phyloP scores from a whole-genome alignment of 2,113 vertebrate species.

The Ageneiosus marmoratus region DNA sequence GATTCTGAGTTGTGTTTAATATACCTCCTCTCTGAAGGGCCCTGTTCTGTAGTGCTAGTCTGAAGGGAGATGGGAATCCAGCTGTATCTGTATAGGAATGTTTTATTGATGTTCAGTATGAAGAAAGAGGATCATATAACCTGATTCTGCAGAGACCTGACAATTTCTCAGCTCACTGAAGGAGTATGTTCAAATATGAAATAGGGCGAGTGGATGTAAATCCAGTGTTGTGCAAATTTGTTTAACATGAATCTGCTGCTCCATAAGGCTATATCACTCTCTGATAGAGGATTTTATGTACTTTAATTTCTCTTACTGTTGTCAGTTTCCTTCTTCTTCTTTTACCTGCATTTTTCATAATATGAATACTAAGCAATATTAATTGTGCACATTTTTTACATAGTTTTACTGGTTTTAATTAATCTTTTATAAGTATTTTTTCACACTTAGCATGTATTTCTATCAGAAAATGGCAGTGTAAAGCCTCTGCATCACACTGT shows the following conservation, averaged over 20 bases:
- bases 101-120: constrained; percentile 48
- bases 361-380: background rate
- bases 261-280: constrained; percentile 4
- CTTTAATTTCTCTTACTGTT: background rate
- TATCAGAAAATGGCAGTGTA: background rate
- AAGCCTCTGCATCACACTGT: background rate
- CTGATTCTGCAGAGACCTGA: constrained; percentile 48
- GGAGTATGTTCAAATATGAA: constrained; percentile 46
- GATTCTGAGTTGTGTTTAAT: constrained; percentile 45
- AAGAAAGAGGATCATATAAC: constrained; percentile 49
- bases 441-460: background rate
- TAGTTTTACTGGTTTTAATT: background rate
- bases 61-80: constrained; percentile 35
- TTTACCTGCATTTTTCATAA: background rate
- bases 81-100: constrained; percentile 38
- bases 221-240: constrained; percentile 21
- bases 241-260: constrained; percentile 32
- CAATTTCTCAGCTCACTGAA: constrained; percentile 47
- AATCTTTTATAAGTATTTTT: background rate
- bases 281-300: constrained; percentile 3
- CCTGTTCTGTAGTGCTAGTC: constrained; percentile 47
- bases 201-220: constrained; percentile 19
- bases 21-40: constrained; percentile 31
- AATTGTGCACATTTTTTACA: background rate
- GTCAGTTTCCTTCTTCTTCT: background rate